phyloP scores from a whole-genome alignment of 2,113 vertebrate genomes.

The Cacatua alba region DNA sequence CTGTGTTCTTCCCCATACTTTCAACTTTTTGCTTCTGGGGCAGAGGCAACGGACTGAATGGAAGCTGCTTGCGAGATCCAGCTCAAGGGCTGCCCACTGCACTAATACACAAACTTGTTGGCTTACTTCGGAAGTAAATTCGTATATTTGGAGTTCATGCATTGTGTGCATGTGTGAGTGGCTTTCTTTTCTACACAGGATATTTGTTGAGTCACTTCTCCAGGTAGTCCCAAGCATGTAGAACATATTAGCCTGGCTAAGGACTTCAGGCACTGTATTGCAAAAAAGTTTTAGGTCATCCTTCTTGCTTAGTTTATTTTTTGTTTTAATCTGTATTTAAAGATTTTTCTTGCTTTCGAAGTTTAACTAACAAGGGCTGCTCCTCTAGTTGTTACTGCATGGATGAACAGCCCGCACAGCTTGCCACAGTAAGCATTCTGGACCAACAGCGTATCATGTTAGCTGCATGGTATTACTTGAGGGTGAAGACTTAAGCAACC shows the following conservation, averaged over 20 bases:
- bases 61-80: background rate
- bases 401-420: background rate
- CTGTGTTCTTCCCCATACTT: background rate
- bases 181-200: background rate
- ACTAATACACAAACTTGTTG: background rate
- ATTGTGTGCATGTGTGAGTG: background rate
- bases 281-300: background rate
- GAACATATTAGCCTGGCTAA: background rate
- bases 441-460: background rate
- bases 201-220: background rate
- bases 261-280: background rate
- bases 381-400: background rate
- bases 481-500: background rate
- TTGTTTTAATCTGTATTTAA: background rate
- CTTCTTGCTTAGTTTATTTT: background rate
- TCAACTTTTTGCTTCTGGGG: background rate
- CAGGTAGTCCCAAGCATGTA: background rate
- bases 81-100: background rate
- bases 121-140: background rate
- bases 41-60: background rate
- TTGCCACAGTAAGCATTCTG: background rate
- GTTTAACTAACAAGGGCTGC: background rate
- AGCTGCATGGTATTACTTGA: background rate
- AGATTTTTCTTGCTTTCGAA: background rate
- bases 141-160: background rate